Base-by-base conservation (phyloP, 2,888 invertebrate genomes). In the Spilosoma lubricipeda region DNA sequence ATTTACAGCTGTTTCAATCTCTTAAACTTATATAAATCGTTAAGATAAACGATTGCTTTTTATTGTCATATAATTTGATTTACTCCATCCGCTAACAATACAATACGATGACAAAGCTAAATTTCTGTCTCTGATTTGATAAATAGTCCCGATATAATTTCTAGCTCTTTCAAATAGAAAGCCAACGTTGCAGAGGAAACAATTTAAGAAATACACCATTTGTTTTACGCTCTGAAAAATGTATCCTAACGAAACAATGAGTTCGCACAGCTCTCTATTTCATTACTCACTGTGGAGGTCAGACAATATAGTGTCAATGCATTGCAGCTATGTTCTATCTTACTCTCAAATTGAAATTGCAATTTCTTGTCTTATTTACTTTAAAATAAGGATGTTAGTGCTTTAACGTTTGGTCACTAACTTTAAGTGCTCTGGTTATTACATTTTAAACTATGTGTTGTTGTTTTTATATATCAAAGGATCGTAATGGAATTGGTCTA, bases 281-380 rank as follows among this genome's bases (percentile, higher is more conserved):
- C 59, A 83, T 83, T 77, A 77, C 82, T 83, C 66, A 70, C 30
- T 67, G 48, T 52, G 48, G 65, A 27, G 42, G 30, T 27, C 67
- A 45, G 67, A 67, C 72, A 59, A 67, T 59, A 36, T 4, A 15
- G 39, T 67, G 56, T 67, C 56, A 39, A 67, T 67, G 56, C 42
- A n/a, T 72, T 67, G 75, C 48, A 71, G 66, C 70, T 69, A 65
- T 69, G 73, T 45, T 45, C 65, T 73, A 63, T 23, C 56, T 77
- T 66, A 73, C 36, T 67, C 59, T 30, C 20, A 18, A 74, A 52
- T 5, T 71, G 70, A 67, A 67, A 56, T 52, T 36, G 52, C 67
- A 30, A 36, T 27, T 2, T 67, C 11, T 13, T 68, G 11, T 68
- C 2, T n/a, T 36, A 42, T 39, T 9, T 27, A 0, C 5, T 36